Conservation (phyloP, 1,140 invertebrate genomes). For the Danaus melanippus region DNA sequence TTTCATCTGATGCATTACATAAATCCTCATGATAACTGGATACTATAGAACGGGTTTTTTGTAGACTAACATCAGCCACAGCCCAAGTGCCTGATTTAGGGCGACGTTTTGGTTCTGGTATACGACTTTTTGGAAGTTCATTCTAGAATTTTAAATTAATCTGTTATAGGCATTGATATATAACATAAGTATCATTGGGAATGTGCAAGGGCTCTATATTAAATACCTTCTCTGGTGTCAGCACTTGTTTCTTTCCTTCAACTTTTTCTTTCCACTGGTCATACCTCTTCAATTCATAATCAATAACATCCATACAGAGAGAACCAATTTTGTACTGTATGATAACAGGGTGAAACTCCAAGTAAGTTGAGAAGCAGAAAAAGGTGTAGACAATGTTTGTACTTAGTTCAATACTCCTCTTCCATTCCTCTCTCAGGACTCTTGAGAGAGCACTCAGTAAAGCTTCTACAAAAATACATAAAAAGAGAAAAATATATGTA, state of each 20-base stretch:
- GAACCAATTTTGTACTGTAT: constrained; percentile 87
- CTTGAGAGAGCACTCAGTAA: constrained; percentile 94
- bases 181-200: background rate
- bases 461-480: constrained; percentile 82
- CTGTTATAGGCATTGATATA: too few relatives aligned
- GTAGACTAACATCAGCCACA: constrained; percentile 69
- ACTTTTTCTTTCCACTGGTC: constrained; percentile 95
- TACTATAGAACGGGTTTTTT: constrained; percentile 71
- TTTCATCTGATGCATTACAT: constrained; percentile 72
- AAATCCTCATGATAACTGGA: constrained; percentile 78
- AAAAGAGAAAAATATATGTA: background rate
- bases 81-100: constrained; percentile 79
- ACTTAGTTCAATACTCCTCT: constrained; percentile 94
- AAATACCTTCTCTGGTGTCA: constrained; percentile 59
- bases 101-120: constrained; percentile 77
- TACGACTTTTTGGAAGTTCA: constrained; percentile 77
- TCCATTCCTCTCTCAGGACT: constrained; percentile 97
- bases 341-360: constrained; percentile 94
- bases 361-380: constrained; percentile 97
- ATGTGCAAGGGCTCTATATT: too few relatives aligned
- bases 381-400: constrained; percentile 98
- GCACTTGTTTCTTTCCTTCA: constrained; percentile 74
- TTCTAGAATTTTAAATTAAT: constrained; percentile 44
- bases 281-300: constrained; percentile 93
- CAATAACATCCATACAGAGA: constrained; percentile 95